phyloP scores from a whole-genome alignment of 2,113 vertebrate species.

The Rhynchomys soricoides region DNA sequence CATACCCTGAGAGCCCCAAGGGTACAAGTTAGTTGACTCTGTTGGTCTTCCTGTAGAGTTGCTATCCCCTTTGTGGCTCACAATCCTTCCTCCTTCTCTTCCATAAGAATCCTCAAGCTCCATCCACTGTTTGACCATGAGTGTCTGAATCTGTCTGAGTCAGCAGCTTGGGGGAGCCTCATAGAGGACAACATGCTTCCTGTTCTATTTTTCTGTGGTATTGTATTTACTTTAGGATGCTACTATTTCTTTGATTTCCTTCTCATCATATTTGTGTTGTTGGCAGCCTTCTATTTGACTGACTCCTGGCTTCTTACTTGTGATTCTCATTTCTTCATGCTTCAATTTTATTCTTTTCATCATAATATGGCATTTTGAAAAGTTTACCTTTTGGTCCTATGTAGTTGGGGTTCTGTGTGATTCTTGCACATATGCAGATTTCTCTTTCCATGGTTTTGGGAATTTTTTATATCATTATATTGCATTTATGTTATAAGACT shows the following conservation, averaged over 20 bases:
- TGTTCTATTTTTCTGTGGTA: background rate
- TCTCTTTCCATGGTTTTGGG: background rate
- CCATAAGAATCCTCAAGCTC: too few relatives aligned
- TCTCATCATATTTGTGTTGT: background rate
- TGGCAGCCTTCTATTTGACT: background rate
- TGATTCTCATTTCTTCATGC: background rate
- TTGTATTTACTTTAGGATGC: background rate
- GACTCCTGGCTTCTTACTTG: background rate
- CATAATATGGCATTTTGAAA: background rate
- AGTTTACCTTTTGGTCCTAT: background rate
- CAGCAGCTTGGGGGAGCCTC: too few relatives aligned
- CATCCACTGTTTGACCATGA: too few relatives aligned
- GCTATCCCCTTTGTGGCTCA: too few relatives aligned
- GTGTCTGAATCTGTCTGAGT: too few relatives aligned
- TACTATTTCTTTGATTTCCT: background rate
- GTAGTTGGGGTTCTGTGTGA: background rate
- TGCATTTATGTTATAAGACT: background rate
- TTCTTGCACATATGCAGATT: background rate
- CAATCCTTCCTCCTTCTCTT: too few relatives aligned
- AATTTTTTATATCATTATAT: background rate
- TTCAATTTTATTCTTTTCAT: background rate
- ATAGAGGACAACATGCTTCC: too few relatives aligned
- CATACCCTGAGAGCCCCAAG: too few relatives aligned
- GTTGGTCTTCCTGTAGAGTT: too few relatives aligned
- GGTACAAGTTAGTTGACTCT: too few relatives aligned